Conservation (phyloP, 2,113 vertebrate species). For the Aix galericulata region DNA sequence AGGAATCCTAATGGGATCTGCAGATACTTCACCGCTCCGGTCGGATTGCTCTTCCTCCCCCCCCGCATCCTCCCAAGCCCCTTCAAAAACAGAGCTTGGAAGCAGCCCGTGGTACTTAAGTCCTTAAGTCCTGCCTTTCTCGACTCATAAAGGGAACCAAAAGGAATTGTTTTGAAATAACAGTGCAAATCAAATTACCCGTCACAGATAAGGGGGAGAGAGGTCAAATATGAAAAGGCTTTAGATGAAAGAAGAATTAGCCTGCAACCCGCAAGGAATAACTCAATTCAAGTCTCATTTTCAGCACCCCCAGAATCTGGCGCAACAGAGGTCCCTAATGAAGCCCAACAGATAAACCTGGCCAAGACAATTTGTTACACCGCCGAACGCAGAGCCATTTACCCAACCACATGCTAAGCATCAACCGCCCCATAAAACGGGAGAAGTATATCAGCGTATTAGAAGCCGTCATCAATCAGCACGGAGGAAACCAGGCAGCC, state of each 20-base stretch:
- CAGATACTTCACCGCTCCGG: neutral
- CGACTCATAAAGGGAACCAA: neutral
- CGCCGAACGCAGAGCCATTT: neutral
- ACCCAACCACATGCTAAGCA: neutral
- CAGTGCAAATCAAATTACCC: constrained; percentile 61
- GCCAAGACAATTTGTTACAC: neutral
- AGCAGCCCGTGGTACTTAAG: neutral
- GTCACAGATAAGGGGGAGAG: neutral
- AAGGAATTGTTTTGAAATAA: constrained; percentile 62
- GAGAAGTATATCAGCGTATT: neutral
- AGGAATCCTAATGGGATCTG: constrained; percentile 8
- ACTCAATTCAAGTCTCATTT: neutral
- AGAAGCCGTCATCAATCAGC: neutral
- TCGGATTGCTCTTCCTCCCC: neutral
- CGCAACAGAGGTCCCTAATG: neutral
- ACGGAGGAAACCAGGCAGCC: neutral
- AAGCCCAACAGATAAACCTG: neutral
- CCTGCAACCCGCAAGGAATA: neutral
- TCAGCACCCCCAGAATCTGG: neutral
- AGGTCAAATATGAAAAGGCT: constrained; percentile 35
- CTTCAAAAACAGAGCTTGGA: neutral
- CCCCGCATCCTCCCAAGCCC: neutral
- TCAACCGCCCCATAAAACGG: neutral
- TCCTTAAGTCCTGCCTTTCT: neutral
- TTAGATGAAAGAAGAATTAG: constrained; percentile 58